Evolutionary conservation across 2,113 vertebrate species (phyloP).

Genomic region (Dermatemys mawii): DNA sequence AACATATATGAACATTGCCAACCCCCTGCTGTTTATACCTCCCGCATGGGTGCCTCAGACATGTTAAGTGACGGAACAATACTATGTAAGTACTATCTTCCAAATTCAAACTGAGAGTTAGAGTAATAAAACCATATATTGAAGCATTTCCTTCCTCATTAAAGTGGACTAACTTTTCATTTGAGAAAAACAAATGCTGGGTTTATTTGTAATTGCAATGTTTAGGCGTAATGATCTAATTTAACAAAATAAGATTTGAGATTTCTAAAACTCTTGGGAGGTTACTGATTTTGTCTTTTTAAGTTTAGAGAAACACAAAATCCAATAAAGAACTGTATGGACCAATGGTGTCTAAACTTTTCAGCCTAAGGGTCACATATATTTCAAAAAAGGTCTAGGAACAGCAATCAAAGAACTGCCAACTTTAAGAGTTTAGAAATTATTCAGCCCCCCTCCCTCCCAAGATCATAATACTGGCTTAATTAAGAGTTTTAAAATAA

Average conservation of each 20-base stretch:
- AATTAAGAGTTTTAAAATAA: neutral
- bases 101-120: neutral
- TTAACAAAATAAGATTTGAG: conserved; percentile 2
- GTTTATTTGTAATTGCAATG: neutral
- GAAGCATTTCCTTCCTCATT: conserved; percentile 27
- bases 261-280: neutral
- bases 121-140: neutral
- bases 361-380: neutral
- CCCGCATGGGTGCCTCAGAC: neutral
- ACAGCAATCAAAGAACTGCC: neutral
- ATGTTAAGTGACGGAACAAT: conserved; percentile 12
- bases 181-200: neutral
- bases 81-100: neutral
- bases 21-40: neutral
- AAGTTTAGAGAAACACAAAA: neutral
- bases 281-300: neutral
- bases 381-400: neutral
- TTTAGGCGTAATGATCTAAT: neutral
- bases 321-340: neutral
- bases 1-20: neutral
- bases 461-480: neutral
- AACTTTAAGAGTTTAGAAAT: neutral
- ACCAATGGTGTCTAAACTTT: neutral
- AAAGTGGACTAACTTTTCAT: neutral
- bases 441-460: too few relatives aligned